Evolutionary conservation across 2,888 invertebrate species (phyloP).

Genomic region (Sarcophaga caerulescens): DNA sequence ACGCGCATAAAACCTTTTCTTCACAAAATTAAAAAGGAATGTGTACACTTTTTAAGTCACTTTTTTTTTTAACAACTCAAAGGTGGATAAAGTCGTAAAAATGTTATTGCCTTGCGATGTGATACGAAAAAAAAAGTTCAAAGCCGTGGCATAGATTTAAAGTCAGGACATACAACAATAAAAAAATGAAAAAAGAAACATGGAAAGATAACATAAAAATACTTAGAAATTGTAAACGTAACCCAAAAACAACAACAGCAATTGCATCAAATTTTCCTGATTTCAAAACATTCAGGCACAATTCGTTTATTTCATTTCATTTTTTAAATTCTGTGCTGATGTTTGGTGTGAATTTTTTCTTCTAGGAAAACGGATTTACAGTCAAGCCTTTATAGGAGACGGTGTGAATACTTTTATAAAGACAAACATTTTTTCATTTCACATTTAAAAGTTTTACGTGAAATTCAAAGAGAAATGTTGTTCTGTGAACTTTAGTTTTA

Average conservation of each 20-base stretch:
- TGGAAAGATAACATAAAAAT: constrained; percentile 45
- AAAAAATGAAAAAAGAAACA: constrained; percentile 15
- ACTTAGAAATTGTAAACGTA: constrained; percentile 9
- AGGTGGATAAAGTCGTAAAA: constrained; percentile 60
- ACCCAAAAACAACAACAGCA: constrained; percentile 1
- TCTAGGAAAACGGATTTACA: no score
- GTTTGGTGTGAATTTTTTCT: no score
- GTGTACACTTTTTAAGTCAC: constrained; percentile 11
- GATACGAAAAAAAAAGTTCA: background rate
- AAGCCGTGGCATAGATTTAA: background rate
- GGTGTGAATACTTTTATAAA: no score
- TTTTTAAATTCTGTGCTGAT: no score
- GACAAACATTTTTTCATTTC: no score
- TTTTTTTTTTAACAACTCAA: constrained; percentile 1
- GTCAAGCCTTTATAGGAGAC: no score
- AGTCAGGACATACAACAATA: constrained; percentile 11
- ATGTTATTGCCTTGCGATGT: constrained; percentile 11
- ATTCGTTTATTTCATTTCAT: no score
- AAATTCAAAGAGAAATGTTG: no score
- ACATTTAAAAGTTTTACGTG: no score
- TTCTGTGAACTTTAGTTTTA: no score
- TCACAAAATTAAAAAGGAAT: constrained; percentile 9
- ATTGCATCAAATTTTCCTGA: background rate
- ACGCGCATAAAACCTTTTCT: constrained; percentile 38
- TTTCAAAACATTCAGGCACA: no score